Evolutionary conservation across 2,888 invertebrate genomes (phyloP), one percentile per base, ranked within the genome.

Genomic region (Oscheius sp.): DNA sequence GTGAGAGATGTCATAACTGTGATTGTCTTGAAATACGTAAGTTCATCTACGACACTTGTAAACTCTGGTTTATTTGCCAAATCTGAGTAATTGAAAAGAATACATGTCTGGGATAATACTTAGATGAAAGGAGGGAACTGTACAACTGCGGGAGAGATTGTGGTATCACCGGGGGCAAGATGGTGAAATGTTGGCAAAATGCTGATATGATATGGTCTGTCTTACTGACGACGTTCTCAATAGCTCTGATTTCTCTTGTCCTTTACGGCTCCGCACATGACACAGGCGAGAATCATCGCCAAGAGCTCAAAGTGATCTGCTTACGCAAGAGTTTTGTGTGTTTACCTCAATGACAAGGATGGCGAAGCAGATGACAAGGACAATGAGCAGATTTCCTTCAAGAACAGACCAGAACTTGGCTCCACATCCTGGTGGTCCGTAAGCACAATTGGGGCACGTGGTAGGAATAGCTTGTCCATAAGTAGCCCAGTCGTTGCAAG

Each of bases 241-340:
- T 75, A 75, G 33, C 7, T 71, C 47, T 68, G 55, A 55, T 65
- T 78, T 47, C 81, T 70, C 63, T 82, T 83, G 47, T 80, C 80
- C 37, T 79, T 79, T 13, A 83, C 78, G 3, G 79, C 83, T 11
- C 70, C 53, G 58, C 79, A 81, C 53, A 82, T 77, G 42, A 79
- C 66, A 57, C 84, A 84, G 7, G 81, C 76, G 76, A 84, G 77
- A 53, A 83, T 79, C 79, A 84, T 76, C 2, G 83, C 83, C 66
- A 83, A 53, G 9, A 82, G 65, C 76, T 80, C 62, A 47, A 79
- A 76, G 29, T 11, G 9, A 51, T 21, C n/a, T 33, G 53, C 10
- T 33, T 29, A 7, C 37, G 7, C n/a, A 68, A 13, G 10, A 9
- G 1, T 53, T 32, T 10, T 21, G 21, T 4, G 7, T 10, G 5